phyloP scores from a whole-genome alignment of 2,888 invertebrate genomes.

The Andrena fulva region DNA sequence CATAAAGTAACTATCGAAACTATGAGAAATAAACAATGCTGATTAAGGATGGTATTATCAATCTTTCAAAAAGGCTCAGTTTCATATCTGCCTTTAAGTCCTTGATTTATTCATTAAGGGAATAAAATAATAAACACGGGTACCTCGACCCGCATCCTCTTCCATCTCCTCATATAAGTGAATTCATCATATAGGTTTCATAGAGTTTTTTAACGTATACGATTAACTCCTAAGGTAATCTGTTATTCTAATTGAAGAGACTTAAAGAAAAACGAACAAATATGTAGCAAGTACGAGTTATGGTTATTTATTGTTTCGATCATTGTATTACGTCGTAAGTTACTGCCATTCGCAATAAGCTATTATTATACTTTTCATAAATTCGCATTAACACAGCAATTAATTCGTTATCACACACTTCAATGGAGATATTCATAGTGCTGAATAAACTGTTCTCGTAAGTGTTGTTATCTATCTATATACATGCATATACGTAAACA shows the following conservation, averaged over 20 bases:
- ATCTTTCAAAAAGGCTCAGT: slow-evolving; percentile 53
- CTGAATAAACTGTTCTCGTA: neutral
- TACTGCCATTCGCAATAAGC: slow-evolving; percentile 40
- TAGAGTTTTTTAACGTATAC: slow-evolving; percentile 27
- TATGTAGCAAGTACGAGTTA: slow-evolving; percentile 14
- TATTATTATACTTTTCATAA: slow-evolving; percentile 4
- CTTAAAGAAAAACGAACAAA: slow-evolving; percentile 3
- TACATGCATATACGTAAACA: slow-evolving; percentile 3
- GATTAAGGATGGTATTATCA: slow-evolving; percentile 56
- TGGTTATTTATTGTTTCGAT: slow-evolving; percentile 31
- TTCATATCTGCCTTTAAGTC: slow-evolving; percentile 53
- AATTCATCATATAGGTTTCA: slow-evolving; percentile 67
- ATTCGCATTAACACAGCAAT: neutral
- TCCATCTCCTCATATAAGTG: slow-evolving; percentile 63
- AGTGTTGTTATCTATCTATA: slow-evolving; percentile 1
- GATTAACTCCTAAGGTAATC: slow-evolving; percentile 32
- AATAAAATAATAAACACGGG: slow-evolving; percentile 35
- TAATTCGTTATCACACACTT: neutral
- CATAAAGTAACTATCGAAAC: slow-evolving; percentile 57
- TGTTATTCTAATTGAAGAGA: slow-evolving; percentile 19
- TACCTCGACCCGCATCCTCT: slow-evolving; percentile 54
- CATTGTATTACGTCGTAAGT: slow-evolving; percentile 10
- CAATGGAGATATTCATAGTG: neutral
- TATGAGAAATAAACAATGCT: slow-evolving; percentile 63
- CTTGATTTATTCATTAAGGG: slow-evolving; percentile 39